Percentiles rank a stretch among this genome's conserved stretches.
Conservation (phyloP, 2,888 invertebrate genomes). For the Caenorhabditis sp. region DNA sequence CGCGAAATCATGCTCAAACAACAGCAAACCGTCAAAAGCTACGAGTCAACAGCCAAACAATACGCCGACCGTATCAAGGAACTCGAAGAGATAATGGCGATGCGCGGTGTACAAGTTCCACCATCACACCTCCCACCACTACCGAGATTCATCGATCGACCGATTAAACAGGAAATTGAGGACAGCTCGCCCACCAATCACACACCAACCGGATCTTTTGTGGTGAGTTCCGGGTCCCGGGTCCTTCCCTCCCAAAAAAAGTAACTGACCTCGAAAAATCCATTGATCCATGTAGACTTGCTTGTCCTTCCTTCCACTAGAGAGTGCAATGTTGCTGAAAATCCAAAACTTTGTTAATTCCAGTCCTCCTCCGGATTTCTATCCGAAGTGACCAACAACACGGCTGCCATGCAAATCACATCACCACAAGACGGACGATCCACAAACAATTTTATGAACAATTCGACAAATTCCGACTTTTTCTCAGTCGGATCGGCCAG, state of each 20-base stretch:
- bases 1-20: slow-evolving; percentile 75
- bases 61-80: slow-evolving; percentile 66
- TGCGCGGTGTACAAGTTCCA: slow-evolving; percentile 66
- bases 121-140: slow-evolving; percentile 53
- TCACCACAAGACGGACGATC: slow-evolving; percentile 38
- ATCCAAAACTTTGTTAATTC: not conserved
- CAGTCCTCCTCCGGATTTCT: slow-evolving; percentile 60
- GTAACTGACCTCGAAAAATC: not conserved
- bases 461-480: slow-evolving; percentile 44
- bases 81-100: slow-evolving; percentile 64
- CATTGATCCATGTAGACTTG: not conserved
- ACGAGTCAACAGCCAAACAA: slow-evolving; percentile 60
- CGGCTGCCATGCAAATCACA: slow-evolving; percentile 68
- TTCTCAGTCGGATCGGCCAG: slow-evolving; percentile 55
- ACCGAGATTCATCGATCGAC: slow-evolving; percentile 46
- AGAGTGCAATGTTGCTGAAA: too few species aligned
- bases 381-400: slow-evolving; percentile 67
- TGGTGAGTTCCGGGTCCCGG: too few species aligned
- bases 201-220: slow-evolving; percentile 64
- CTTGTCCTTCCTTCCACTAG: too few species aligned
- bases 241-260: not conserved
- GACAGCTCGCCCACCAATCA: slow-evolving; percentile 61
- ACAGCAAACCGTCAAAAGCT: slow-evolving; percentile 50
- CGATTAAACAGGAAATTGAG: slow-evolving; percentile 70
- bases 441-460: slow-evolving; percentile 31